Evolutionary conservation across 2,113 vertebrate genomes (phyloP).

Genomic region (Hemichromis elongatus): DNA sequence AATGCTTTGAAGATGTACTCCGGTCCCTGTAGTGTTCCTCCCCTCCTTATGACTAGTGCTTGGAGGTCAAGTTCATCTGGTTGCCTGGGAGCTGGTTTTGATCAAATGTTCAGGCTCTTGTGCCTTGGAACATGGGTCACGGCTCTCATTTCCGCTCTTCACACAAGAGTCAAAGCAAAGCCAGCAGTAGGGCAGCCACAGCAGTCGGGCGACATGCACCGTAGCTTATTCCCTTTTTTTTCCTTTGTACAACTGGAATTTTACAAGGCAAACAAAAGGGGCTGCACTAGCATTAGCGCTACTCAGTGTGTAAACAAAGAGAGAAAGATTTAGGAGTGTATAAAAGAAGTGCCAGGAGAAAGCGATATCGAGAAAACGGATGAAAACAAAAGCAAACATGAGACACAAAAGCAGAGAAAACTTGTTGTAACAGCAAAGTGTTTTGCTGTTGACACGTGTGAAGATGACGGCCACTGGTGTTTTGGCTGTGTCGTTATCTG

Average conservation of each 20-base stretch:
- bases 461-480: conserved; percentile 27
- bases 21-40: conserved; percentile 36
- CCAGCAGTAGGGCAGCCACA: not conserved
- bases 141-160: conserved; percentile 41
- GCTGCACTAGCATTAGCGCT: not conserved
- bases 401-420: not conserved
- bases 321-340: not conserved
- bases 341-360: not conserved
- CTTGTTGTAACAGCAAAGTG: not conserved
- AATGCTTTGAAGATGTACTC: conserved; percentile 52
- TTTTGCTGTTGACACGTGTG: conserved; percentile 49
- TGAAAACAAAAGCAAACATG: not conserved
- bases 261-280: not conserved
- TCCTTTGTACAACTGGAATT: conserved; percentile 11
- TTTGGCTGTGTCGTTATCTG: conserved; percentile 45
- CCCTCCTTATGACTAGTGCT: conserved; percentile 28
- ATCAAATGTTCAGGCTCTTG: conserved; percentile 52
- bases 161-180: not conserved
- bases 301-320: not conserved
- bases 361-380: not conserved
- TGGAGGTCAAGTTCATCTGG: conserved; percentile 40
- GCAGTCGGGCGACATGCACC: not conserved
- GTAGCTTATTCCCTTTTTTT: not conserved
- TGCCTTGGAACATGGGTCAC: conserved; percentile 27
- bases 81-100: conserved; percentile 49